Percentiles rank a stretch among this genome's conserved stretches.
These are phyloP conservation scores for Spinus pinus DNA, from an alignment of 2,797 vertebrate species.

Conservation along the genomic window DNA sequence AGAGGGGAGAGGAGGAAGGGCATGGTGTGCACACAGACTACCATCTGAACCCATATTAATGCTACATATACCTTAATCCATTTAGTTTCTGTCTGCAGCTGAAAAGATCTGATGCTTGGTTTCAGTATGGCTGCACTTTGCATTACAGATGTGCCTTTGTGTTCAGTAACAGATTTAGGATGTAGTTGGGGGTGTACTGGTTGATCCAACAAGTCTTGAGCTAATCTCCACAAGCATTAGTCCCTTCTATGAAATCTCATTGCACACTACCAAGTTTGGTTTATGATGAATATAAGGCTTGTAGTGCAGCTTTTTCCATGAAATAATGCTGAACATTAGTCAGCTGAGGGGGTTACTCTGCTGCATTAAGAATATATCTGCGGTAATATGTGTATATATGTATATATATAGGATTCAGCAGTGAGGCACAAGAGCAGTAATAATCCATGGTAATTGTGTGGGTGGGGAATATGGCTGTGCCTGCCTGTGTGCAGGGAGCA, in stretches of 20 bases:
- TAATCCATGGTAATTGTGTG: not conserved
- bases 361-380: not conserved
- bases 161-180: not conserved
- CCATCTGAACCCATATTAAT: not conserved
- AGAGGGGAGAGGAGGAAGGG: not conserved
- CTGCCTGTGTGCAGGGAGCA: not conserved
- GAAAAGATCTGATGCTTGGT: not conserved
- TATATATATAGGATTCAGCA: not conserved
- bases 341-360: not conserved
- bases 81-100: not conserved
- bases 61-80: not conserved
- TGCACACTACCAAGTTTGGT: rapidly evolving
- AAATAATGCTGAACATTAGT: not conserved
- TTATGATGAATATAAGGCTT: not conserved
- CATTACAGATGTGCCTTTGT: not conserved
- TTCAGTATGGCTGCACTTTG: not conserved
- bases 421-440: not conserved
- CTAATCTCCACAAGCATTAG: not conserved
- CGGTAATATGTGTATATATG: not conserved
- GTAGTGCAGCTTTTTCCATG: not conserved
- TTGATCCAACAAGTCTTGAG: not conserved
- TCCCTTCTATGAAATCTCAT: not conserved
- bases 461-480: not conserved
- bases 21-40: not conserved
- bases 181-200: not conserved